A percentile compares a stretch with the other conserved stretches of the same genome.
phyloP scores from a whole-genome alignment of 2,888 invertebrate genomes.

The Pimpla rufipes region DNA sequence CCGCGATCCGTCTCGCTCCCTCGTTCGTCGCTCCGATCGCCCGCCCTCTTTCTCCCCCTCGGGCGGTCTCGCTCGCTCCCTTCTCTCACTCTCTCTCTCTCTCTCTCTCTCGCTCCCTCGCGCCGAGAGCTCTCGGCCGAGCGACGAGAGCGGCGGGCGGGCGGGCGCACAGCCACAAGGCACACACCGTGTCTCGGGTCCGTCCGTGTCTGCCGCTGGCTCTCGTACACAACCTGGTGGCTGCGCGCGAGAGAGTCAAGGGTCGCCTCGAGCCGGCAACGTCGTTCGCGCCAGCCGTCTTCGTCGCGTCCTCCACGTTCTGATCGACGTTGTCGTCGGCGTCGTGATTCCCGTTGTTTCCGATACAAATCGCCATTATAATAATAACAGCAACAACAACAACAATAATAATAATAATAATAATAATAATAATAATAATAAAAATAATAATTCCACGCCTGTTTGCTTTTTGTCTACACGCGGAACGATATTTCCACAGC shows the following conservation, averaged over 20 bases:
- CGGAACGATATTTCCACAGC: too few relatives aligned
- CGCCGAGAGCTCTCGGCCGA: constrained; percentile 63
- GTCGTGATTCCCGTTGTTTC: constrained; percentile 20
- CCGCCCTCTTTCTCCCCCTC: constrained; percentile 23
- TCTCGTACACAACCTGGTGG: constrained; percentile 66
- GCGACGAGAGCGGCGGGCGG: constrained; percentile 69
- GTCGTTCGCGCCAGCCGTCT: constrained; percentile 69
- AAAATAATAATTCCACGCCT: too few relatives aligned
- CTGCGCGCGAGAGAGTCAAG: constrained; percentile 69
- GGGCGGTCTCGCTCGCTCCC: constrained; percentile 21
- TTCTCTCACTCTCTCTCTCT: constrained; percentile 48
- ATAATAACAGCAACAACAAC: neutral
- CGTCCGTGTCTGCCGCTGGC: constrained; percentile 70
- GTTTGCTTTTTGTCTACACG: too few relatives aligned
- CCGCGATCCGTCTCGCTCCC: constrained; percentile 38
- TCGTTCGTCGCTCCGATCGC: constrained; percentile 24
- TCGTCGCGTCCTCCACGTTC: constrained; percentile 63
- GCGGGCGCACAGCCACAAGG: constrained; percentile 71
- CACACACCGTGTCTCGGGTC: constrained; percentile 51
- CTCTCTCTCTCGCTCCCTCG: constrained; percentile 39
- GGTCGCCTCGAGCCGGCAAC: constrained; percentile 69
- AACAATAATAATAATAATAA: neutral
- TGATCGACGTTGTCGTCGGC: constrained; percentile 58
- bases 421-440: too few relatives aligned
- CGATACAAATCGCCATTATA: constrained; percentile 17